Percentiles rank a stretch among this genome's conserved stretches.
Conservation (phyloP, 2,113 vertebrate species). For the Apaloderma vittatum region DNA sequence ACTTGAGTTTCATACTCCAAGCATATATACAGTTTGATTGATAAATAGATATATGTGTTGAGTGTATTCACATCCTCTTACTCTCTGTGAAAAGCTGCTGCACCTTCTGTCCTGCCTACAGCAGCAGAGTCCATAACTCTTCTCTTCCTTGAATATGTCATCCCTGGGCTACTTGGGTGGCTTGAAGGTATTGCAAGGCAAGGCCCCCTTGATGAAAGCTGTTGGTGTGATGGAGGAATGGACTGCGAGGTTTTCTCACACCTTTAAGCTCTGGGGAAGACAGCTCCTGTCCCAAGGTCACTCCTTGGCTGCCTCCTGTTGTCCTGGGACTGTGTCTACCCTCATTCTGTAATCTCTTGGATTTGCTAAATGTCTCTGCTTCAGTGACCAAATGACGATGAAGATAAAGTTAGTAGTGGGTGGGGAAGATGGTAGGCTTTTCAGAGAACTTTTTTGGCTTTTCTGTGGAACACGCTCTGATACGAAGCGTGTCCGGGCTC, state of each 20-base stretch:
- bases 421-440: neutral
- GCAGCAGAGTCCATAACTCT: neutral
- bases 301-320: neutral
- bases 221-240: neutral
- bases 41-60: neutral
- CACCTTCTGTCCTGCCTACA: neutral
- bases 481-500: neutral
- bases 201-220: neutral
- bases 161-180: neutral
- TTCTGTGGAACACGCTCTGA: neutral
- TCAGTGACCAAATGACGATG: neutral
- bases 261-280: neutral
- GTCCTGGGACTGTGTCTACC: neutral
- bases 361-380: constrained; percentile 9
- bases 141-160: neutral
- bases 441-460: neutral
- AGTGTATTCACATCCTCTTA: neutral
- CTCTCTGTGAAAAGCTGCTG: neutral
- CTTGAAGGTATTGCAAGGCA: neutral
- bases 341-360: neutral
- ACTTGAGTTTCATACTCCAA: neutral
- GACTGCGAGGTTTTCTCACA: neutral
- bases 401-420: neutral
- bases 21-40: neutral
- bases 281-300: neutral